These are phyloP conservation scores for Cyaniris semiargus DNA, from an alignment of 2,888 invertebrate species.

Conservation along the genomic window DNA sequence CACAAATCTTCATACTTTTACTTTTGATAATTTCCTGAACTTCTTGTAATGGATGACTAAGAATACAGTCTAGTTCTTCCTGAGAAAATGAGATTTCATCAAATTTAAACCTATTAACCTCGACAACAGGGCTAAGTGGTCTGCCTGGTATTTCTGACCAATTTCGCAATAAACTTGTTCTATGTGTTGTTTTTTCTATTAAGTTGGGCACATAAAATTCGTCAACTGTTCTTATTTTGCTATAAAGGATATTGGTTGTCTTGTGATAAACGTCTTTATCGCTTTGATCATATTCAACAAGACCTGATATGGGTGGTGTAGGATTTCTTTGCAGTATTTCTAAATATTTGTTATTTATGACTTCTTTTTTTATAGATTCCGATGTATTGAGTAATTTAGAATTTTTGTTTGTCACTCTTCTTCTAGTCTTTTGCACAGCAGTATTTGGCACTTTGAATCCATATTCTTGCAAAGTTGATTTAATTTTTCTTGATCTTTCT, in stretches of 20 bases:
- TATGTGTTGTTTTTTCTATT: constrained; percentile 61
- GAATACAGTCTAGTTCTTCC: constrained; percentile 60
- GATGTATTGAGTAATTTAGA: constrained; percentile 58
- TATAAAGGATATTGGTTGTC: constrained; percentile 56
- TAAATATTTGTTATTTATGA: constrained; percentile 59
- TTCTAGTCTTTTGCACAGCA: constrained; percentile 50
- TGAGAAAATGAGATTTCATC: constrained; percentile 60
- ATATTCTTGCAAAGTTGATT: constrained; percentile 81
- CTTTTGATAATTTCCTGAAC: constrained; percentile 52
- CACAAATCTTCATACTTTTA: constrained; percentile 34
- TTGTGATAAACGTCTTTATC: constrained; percentile 50
- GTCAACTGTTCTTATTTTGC: constrained; percentile 51
- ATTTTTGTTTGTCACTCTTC: constrained; percentile 51
- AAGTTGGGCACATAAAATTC: constrained; percentile 73
- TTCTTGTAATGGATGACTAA: constrained; percentile 59
- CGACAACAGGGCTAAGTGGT: constrained; percentile 74
- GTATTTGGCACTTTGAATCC: constrained; percentile 77
- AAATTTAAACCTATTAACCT: constrained; percentile 50
- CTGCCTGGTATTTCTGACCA: constrained; percentile 84
- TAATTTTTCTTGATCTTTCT: constrained; percentile 62
- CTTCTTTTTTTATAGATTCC: constrained; percentile 58
- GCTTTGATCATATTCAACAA: constrained; percentile 36
- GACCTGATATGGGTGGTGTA: constrained; percentile 26
- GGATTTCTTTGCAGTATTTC: constrained; percentile 50
- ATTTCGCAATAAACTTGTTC: constrained; percentile 75